These are phyloP conservation scores for Psilopsiagon aurifrons DNA, from an alignment of 2,113 vertebrate genomes.

Conservation along the genomic window DNA sequence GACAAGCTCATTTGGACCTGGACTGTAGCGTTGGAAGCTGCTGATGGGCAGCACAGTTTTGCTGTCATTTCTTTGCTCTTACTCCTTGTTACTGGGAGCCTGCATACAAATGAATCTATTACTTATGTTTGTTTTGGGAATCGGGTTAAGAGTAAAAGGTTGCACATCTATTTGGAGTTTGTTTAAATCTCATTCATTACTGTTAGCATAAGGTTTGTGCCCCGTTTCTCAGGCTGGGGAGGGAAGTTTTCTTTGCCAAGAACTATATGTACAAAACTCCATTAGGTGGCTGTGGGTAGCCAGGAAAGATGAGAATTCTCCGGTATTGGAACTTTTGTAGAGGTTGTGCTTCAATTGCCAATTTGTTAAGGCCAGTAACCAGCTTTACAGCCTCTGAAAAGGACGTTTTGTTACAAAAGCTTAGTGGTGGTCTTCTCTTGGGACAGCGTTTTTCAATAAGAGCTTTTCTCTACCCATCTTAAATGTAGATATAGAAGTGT, in stretches of 20 bases:
- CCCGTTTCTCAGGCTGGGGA: not conserved
- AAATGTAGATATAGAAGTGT: not conserved
- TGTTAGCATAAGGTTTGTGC: not conserved
- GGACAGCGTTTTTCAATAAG: not conserved
- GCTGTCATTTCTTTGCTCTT: not conserved
- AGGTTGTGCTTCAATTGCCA: not conserved
- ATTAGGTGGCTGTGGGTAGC: constrained; percentile 44
- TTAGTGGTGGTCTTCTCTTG: not conserved
- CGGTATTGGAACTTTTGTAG: not conserved
- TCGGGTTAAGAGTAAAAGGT: not conserved
- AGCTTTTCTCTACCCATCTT: not conserved
- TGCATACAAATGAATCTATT: fast-evolving
- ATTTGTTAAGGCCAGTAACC: not conserved
- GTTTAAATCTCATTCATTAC: not conserved
- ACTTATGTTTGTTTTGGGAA: not conserved
- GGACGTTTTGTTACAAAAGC: not conserved
- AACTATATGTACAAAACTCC: not conserved
- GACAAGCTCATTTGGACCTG: not conserved
- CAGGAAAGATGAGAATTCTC: constrained; percentile 42
- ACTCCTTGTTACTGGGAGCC: not conserved
- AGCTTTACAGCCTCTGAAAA: not conserved
- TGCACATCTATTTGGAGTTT: not conserved
- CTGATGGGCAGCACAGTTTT: not conserved
- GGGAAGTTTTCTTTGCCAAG: not conserved
- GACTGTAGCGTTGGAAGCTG: fast-evolving